Evolutionary conservation across 1,140 invertebrate genomes (phyloP).

Genomic region (Periplaneta americana): DNA sequence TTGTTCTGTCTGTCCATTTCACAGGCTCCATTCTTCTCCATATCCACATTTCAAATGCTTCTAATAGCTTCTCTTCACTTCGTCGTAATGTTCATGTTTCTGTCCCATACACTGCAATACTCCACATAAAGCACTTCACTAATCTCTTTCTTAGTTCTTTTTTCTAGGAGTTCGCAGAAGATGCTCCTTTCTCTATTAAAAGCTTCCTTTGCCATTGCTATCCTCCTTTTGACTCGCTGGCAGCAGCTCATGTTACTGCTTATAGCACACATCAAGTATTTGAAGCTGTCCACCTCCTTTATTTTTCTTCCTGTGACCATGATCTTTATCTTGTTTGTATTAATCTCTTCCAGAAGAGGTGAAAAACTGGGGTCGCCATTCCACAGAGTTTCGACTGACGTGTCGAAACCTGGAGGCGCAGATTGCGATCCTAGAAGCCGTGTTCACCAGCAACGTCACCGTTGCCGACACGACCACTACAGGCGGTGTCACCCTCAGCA

Average conservation of each 20-base stretch:
- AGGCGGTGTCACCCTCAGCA: not conserved
- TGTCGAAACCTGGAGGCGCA: not conserved
- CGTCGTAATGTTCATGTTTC: too few species aligned
- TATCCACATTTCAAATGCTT: too few species aligned
- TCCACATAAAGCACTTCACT: too few species aligned
- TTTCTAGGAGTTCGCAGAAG: too few species aligned
- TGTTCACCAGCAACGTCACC: not conserved
- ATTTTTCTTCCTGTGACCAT: not conserved
- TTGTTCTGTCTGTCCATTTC: too few species aligned
- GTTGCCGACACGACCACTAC: not conserved
- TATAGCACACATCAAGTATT: not conserved
- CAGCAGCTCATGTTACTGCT: not conserved
- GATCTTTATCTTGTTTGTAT: not conserved
- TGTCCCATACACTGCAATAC: too few species aligned
- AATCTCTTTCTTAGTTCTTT: too few species aligned
- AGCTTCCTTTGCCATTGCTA: too few species aligned
- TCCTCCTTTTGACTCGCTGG: too few species aligned
- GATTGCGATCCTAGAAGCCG: not conserved
- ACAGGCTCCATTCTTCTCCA: too few species aligned
- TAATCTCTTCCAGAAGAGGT: not conserved
- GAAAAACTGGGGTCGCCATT: not conserved
- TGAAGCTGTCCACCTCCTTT: not conserved
- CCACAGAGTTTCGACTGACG: not conserved
- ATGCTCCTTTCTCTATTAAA: too few species aligned
- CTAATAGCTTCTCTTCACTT: too few species aligned